A percentile compares a stretch with the other conserved stretches of the same genome.
These are phyloP conservation scores for Zosterops japonicus DNA, from an alignment of 2,113 vertebrate genomes.

Conservation along the genomic window DNA sequence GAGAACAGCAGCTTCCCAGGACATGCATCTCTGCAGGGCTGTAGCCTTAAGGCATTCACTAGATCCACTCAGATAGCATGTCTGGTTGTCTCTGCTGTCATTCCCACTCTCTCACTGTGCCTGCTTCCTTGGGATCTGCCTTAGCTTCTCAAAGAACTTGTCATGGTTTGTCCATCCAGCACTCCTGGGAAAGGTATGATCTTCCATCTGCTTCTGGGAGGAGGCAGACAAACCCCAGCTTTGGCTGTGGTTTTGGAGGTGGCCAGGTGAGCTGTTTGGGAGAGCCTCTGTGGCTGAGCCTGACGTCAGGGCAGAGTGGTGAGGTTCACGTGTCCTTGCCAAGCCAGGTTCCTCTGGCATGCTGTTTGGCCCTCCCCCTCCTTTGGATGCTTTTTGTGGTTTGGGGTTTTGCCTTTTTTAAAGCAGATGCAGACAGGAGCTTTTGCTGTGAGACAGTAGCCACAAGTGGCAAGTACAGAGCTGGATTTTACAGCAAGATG, in stretches of 20 bases:
- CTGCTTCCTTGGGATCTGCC: not conserved
- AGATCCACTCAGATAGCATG: accelerated
- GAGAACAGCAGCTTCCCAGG: not conserved
- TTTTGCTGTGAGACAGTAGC: not conserved
- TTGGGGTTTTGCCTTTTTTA: not conserved
- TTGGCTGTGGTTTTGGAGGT: not conserved
- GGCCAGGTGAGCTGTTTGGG: not conserved
- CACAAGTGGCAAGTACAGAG: not conserved
- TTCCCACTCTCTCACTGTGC: not conserved
- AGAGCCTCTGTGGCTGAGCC: not conserved
- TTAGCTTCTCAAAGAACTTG: not conserved
- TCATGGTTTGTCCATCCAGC: accelerated
- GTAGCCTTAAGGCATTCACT: not conserved
- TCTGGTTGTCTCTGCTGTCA: not conserved
- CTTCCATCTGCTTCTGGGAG: not conserved
- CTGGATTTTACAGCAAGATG: not conserved
- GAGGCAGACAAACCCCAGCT: not conserved
- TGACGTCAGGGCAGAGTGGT: not conserved
- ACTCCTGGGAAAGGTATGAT: not conserved
- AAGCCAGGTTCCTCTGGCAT: not conserved
- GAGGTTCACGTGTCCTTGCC: accelerated
- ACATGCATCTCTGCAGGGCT: accelerated
- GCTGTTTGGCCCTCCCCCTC: not conserved
- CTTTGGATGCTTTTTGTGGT: not conserved
- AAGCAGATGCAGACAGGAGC: not conserved